A percentile compares a stretch with the other conserved stretches of the same genome.
These are phyloP conservation scores for Zaprionus nigranus DNA, from an alignment of 1,140 invertebrate genomes.

Conservation along the genomic window DNA sequence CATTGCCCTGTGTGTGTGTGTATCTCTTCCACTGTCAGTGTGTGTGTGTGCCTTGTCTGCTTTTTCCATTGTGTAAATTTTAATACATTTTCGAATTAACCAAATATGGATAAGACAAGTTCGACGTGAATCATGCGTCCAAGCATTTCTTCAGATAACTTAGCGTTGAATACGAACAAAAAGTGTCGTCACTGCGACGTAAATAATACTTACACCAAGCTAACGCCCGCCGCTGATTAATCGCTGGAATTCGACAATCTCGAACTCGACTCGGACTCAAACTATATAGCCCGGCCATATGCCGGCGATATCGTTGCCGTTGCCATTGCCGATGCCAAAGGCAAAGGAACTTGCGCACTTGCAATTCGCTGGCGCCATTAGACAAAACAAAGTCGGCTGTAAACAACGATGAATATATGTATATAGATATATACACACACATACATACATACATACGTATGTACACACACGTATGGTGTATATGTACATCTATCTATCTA, in stretches of 20 bases:
- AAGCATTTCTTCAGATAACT: conserved; percentile 18
- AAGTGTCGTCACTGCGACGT: conserved; percentile 21
- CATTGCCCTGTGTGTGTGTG: conserved; percentile 14
- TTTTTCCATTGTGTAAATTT: conserved; percentile 41
- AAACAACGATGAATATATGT: conserved; percentile 19
- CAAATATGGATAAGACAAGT: conserved; percentile 59
- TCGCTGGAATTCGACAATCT: neutral
- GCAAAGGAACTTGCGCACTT: conserved; percentile 27
- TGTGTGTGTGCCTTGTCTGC: conserved; percentile 18
- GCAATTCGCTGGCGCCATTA: conserved; percentile 38
- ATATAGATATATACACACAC: conserved; percentile 20
- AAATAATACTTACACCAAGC: conserved; percentile 7
- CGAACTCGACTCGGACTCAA: neutral
- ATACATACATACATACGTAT: no score
- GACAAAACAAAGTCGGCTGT: conserved; percentile 28
- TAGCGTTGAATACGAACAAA: neutral
- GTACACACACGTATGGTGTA: neutral
- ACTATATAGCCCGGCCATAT: conserved; percentile 18
- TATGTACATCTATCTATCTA: conserved; percentile 31
- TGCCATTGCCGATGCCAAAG: neutral
- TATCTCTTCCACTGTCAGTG: conserved; percentile 10
- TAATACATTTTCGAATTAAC: conserved; percentile 49
- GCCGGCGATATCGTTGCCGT: conserved; percentile 9
- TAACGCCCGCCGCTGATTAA: neutral
- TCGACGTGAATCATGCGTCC: conserved; percentile 50